Conservation (phyloP, 1,140 invertebrate species). For the Dreissena polymorpha region DNA sequence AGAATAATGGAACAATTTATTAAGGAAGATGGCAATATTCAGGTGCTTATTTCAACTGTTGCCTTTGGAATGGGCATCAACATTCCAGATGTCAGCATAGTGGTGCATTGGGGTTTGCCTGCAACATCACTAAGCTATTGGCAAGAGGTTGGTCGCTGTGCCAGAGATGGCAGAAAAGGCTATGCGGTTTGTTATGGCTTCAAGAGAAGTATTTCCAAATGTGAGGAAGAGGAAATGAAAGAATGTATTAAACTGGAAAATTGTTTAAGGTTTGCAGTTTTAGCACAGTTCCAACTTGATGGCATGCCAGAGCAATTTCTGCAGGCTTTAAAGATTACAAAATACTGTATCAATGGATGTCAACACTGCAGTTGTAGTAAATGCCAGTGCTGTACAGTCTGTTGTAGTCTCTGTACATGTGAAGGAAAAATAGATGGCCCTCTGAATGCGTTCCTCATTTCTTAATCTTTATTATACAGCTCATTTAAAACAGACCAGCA, state of each 20-base stretch:
- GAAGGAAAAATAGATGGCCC: neutral
- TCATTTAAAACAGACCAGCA: no score
- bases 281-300: neutral
- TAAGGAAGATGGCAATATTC: neutral
- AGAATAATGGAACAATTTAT: slow-evolving; percentile 17
- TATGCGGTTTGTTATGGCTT: slow-evolving; percentile 2
- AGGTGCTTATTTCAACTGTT: slow-evolving; percentile 24
- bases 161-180: slow-evolving; percentile 34
- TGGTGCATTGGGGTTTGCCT: slow-evolving; percentile 47
- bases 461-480: neutral
- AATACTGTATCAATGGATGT: neutral
- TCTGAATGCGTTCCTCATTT: neutral
- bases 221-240: slow-evolving; percentile 1
- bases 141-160: slow-evolving; percentile 43
- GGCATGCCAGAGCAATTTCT: neutral
- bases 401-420: neutral
- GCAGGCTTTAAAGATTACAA: neutral
- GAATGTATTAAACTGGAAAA: neutral
- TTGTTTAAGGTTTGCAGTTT: neutral
- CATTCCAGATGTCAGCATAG: slow-evolving; percentile 38
- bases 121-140: slow-evolving; percentile 6
- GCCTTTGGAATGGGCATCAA: slow-evolving; percentile 56
- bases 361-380: neutral
- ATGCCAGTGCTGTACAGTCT: neutral
- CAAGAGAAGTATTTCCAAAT: neutral